These are phyloP conservation scores for Drosophila atripex DNA, from an alignment of 2,888 invertebrate species.

Conservation along the genomic window DNA sequence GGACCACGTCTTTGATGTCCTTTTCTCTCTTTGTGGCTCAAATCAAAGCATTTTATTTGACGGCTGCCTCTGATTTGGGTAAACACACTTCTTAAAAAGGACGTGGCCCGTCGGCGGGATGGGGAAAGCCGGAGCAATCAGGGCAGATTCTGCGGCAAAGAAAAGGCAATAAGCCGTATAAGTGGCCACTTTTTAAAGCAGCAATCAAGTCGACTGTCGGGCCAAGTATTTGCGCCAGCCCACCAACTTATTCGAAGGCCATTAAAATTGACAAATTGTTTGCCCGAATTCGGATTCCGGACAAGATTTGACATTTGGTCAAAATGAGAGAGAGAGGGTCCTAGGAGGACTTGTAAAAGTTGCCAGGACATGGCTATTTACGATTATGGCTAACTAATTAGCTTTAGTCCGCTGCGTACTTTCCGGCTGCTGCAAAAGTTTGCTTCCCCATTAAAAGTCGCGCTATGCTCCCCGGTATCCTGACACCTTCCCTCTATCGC, in stretches of 20 bases:
- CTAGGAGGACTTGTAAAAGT: constrained; percentile 17
- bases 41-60: constrained; percentile 74
- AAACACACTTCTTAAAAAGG: constrained; percentile 44
- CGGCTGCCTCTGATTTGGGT: constrained; percentile 61
- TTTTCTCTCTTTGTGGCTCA: constrained; percentile 34
- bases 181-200: constrained; percentile 65
- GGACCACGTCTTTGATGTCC: constrained; percentile 68
- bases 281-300: constrained; percentile 11
- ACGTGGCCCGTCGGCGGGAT: not conserved
- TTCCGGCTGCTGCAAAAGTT: constrained; percentile 43
- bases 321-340: constrained; percentile 1
- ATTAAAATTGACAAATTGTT: constrained; percentile 71
- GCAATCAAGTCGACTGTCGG: constrained; percentile 45
- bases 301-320: constrained; percentile 14
- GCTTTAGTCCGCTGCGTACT: constrained; percentile 15
- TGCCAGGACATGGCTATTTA: constrained; percentile 37
- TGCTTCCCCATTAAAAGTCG: constrained; percentile 38
- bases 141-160: constrained; percentile 28
- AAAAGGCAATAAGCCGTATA: constrained; percentile 73
- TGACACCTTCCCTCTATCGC: not conserved
- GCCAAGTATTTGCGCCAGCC: constrained; percentile 33
- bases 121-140: constrained; percentile 20
- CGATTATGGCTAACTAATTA: constrained; percentile 48
- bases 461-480: constrained; percentile 1
- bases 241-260: constrained; percentile 53